A percentile compares a stretch with the other conserved stretches of the same genome.
Conservation (phyloP, 1,140 invertebrate genomes). For the Drosophila albomicans region DNA sequence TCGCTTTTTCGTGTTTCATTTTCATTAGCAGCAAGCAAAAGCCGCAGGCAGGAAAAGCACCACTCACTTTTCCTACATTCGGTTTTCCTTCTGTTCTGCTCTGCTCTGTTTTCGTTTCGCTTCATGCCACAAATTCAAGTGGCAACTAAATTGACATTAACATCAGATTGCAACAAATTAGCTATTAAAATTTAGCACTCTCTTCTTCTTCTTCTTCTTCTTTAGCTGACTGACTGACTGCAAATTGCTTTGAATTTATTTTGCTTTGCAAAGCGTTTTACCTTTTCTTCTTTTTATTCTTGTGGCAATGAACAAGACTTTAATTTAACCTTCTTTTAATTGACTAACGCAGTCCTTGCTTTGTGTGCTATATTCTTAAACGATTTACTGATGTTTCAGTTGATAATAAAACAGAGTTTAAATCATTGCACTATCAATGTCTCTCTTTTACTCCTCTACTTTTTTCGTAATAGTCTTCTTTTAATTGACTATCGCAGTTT, state of each 20-base stretch:
- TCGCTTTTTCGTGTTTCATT: conserved; percentile 24
- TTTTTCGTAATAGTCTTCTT: no score
- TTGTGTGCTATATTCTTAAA: not conserved
- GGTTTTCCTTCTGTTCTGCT: not conserved
- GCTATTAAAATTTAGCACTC: conserved; percentile 11
- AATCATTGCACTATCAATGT: no score
- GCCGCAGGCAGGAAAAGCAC: conserved; percentile 19
- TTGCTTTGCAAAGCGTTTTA: not conserved
- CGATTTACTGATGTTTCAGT: no score
- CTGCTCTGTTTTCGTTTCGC: conserved; percentile 1
- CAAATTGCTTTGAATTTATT: not conserved
- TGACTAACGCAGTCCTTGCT: not conserved
- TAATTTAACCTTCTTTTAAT: no score
- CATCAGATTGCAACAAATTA: conserved; percentile 38
- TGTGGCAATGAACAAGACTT: no score
- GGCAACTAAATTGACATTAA: conserved; percentile 42
- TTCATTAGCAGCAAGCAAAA: conserved; percentile 19
- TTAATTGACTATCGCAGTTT: no score
- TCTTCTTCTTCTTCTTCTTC: not conserved
- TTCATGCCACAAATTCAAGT: conserved; percentile 18
- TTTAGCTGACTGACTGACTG: no score
- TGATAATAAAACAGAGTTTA: no score
- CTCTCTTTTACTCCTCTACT: no score
- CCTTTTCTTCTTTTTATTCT: no score
- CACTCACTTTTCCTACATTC: not conserved